These are phyloP conservation scores for Pedetes capensis DNA, from an alignment of 2,113 vertebrate species.

Conservation along the genomic window DNA sequence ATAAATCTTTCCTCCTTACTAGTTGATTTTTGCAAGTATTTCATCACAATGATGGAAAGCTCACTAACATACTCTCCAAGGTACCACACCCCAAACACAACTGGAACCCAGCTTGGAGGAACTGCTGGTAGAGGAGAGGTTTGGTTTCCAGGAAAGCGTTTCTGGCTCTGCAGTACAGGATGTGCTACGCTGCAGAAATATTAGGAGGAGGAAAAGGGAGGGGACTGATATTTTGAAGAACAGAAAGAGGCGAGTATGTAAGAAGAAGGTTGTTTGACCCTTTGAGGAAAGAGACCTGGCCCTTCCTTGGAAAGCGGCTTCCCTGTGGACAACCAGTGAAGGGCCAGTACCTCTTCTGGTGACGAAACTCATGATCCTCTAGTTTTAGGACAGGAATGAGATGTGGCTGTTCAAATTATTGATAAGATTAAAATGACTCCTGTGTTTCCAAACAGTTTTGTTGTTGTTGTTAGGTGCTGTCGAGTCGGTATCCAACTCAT, in stretches of 20 bases:
- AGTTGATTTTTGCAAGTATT: not conserved
- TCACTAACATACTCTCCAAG: not conserved
- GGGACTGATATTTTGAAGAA: not conserved
- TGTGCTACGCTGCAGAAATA: not conserved
- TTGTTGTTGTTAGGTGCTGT: no score
- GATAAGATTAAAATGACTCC: not conserved
- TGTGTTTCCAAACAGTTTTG: not conserved
- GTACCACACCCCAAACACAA: not conserved
- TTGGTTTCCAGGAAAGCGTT: not conserved
- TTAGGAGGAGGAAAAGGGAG: not conserved
- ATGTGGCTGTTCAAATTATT: not conserved
- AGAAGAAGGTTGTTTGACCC: not conserved
- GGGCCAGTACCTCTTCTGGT: not conserved
- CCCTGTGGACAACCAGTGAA: not conserved
- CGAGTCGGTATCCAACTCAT: no score
- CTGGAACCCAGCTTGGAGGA: not conserved
- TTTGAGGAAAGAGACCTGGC: not conserved
- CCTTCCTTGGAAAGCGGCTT: rapidly evolving
- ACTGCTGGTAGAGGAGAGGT: not conserved
- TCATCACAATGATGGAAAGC: not conserved
- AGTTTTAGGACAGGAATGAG: not conserved
- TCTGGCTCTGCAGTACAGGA: not conserved
- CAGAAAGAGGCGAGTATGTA: not conserved
- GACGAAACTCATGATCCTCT: not conserved
- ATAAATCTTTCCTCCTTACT: not conserved